Evolutionary conservation across 2,888 invertebrate species (phyloP), one percentile per base, ranked within the genome.

Genomic region (Drosophila formosana): DNA sequence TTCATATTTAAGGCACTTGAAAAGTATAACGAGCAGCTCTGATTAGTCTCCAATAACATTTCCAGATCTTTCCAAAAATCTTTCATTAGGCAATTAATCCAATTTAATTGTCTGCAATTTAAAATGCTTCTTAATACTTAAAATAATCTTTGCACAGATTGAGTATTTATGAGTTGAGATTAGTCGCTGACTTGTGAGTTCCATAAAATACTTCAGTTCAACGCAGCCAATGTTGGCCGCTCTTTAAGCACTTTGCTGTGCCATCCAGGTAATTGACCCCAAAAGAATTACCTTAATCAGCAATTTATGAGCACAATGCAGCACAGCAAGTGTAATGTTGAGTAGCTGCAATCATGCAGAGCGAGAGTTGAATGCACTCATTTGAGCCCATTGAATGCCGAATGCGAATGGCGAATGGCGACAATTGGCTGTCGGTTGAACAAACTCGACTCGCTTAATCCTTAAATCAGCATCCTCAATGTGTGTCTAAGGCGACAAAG

Each of bases 261-360:
- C 11, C 62, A 32, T 28, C 28, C 65, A 66, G 75, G 76, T 75
- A 70, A 55, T 49, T 80, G 76, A 75, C 65, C 80, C 62, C 72
- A 64, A 71, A 62, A 55, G 32, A 74, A 78, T 52, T 60, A 63
- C 67, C 45, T 56, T 45, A n/a, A 56, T 47, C 74, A 73, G 74
- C 79, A 26, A 49, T 67, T 65, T 49, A 18, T 53, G 43, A 41
- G 37, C 26, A 34, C 30, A 28, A 4, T 30, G 30, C 30, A 30
- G 30, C 23, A 34, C 25, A 28, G 11, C 23, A 8, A 58, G 13
- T 51, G 11, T 39, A 32, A 30, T 34, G 47, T 13, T 23, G 13
- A 25, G 30, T 63, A 49, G 63, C 32, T 57, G 41, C 8, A 32
- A 26, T 56, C 32, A 34, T 32, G 41, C 39, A 41, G 32, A 28